Base-by-base conservation (phyloP, 2,113 vertebrate species). In the Epinephelus cyanopodus region DNA sequence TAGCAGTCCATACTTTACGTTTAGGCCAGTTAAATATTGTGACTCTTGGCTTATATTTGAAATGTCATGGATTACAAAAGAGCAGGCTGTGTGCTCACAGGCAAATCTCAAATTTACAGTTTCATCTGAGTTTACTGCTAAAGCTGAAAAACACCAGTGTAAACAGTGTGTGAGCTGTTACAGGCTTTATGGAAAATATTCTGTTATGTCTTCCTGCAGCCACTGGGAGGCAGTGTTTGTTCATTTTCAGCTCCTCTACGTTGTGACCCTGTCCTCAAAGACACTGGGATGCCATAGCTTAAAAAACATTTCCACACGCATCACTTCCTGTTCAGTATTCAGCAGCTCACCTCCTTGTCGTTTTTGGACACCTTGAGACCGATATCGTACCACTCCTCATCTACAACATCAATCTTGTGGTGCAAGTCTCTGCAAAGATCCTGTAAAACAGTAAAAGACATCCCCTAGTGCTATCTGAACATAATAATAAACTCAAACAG, bases 351-450 rank as follows among this genome's bases (percentile, higher is more conserved):
- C 91, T 94, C 93, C 3, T 58, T 68, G 0, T 69, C 37, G 39
- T 92, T 93, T 82, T 93, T 94, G 58, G 68, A 67, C 37, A 94
- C 92, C 74, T 95, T 95, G 4, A 89, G 74, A n/a, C 77, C 81
- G 62, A 91, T 77, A 52, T 95, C 91, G 48, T 94, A 94, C 14
- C 90, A 82, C 29, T 94, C 93, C 79, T 94, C 94, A 74, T 95
- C 94, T 11, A 91, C 87, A 29, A 85, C 74, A 57, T 93, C 92
- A 27, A 93, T 91, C 86, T 90, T 93, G 29, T 85, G 91, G 74
- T 94, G 87, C 73, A 95, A 57, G 39, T 92, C 90, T 87, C 62
- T 87, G 87, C 90, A 94, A 15, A 95, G 64, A 63, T 92, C 85
- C 92, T 95, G 76, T 54, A 61, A 25, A 61, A 15, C 54, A 13